Evolutionary conservation across 2,888 invertebrate species (phyloP), one percentile per base, ranked within the genome.

Genomic region (Megaustenia siamemsis): DNA sequence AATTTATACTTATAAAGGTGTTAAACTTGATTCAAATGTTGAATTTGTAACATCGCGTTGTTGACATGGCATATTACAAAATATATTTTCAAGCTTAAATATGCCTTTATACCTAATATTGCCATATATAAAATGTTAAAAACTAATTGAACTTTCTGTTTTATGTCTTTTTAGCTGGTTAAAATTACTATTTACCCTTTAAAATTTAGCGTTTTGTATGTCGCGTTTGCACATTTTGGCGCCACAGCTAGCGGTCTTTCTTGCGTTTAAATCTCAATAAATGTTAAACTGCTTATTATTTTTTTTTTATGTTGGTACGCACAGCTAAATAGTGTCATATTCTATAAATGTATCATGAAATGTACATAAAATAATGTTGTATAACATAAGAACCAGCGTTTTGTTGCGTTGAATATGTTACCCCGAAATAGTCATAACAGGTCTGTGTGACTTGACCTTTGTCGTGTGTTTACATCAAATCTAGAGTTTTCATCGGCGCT

Each of bases 31-130:
- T 1, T 18, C 60, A 38, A n/a, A 1, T n/a, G 24, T 35, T 24
- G 38, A n/a, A 12, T 38, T 24, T 24, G n/a, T 35, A 1, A 18
- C 1, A 4, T 24, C 3, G 1, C 38, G 10, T n/a, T 60, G 76
- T 35, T 60, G 15, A 8, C 40, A 77, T 77, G 56, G 40, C 76
- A 56, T 77, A 77, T n/a, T 77, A 35, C 0, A 60, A 77, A 77
- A 40, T 24, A 24, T 18, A 24, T 24, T 38, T 60, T 56, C 10
- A 56, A 56, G 2, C 21, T 21, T n/a, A 6, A 77, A 56, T 18
- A 12, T 28, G 24, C 49, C 4, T 40, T 77, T 77, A 12, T 21
- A 56, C 40, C 24, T 24, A 2, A 24, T 77, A 18, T 53, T 76
- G 35, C 15, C 38, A 18, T 21, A 35, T 60, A 38, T n/a, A n/a